phyloP scores from a whole-genome alignment of 2,888 invertebrate species.

The Platycnemis pennipes region DNA sequence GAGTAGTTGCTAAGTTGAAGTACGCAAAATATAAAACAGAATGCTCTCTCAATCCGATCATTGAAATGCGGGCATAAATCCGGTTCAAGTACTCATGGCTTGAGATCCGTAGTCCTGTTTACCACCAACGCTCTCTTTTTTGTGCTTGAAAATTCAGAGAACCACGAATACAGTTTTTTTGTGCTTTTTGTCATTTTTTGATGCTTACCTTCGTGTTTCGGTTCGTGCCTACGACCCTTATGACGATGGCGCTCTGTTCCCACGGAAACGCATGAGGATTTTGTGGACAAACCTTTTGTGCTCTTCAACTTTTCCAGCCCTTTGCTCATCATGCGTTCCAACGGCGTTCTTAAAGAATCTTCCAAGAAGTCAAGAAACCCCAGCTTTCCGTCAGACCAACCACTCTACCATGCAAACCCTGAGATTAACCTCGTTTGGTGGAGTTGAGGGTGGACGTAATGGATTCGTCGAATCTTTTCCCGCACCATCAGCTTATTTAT shows the following conservation, averaged over 20 bases:
- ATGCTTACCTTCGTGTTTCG: not conserved
- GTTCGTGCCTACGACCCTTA: not conserved
- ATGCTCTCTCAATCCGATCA: not conserved
- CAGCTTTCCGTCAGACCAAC: not conserved
- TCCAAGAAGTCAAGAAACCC: too few relatives aligned
- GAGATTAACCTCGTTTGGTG: too few relatives aligned
- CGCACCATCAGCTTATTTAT: too few relatives aligned
- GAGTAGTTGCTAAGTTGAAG: not conserved
- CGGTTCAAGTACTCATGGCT: conserved; percentile 7
- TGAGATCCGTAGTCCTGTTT: not conserved
- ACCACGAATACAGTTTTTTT: not conserved
- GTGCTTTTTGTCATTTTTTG: not conserved
- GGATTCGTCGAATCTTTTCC: too few relatives aligned
- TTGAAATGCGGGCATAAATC: not conserved
- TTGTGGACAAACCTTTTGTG: not conserved
- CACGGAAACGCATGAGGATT: not conserved
- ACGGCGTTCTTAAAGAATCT: not conserved
- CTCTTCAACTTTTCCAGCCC: too few relatives aligned
- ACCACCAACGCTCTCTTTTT: not conserved
- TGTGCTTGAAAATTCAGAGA: not conserved
- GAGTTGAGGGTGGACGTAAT: too few relatives aligned
- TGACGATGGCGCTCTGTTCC: not conserved
- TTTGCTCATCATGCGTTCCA: too few relatives aligned
- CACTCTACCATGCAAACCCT: not conserved
- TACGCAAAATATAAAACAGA: not conserved